A percentile compares a stretch with the other conserved stretches of the same genome.
Conservation (phyloP, 2,888 invertebrate species). For the Apoda limacodes region DNA sequence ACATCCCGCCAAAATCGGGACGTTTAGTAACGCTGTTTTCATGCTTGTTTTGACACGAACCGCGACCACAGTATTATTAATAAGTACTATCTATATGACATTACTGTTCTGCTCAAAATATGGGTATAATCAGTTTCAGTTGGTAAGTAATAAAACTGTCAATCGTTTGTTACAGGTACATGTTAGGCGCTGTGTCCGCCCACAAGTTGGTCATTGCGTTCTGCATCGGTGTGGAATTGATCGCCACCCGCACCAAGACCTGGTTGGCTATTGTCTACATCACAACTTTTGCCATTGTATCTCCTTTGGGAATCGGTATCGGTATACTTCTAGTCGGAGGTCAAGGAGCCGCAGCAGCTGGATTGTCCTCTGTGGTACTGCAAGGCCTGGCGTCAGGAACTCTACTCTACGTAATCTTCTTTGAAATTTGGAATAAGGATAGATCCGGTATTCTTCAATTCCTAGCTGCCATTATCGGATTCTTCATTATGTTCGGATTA, state of each 20-base stretch:
- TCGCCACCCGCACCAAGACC: constrained; percentile 76
- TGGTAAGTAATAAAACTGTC: too few relatives aligned
- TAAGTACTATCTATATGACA: too few relatives aligned
- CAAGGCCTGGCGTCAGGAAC: constrained; percentile 95
- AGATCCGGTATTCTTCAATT: constrained; percentile 74
- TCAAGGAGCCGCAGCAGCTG: constrained; percentile 67
- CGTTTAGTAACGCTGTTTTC: too few relatives aligned
- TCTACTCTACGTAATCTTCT: constrained; percentile 95
- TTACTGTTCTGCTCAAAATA: too few relatives aligned
- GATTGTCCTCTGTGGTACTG: constrained; percentile 73
- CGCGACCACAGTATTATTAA: too few relatives aligned
- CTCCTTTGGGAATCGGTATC: constrained; percentile 83
- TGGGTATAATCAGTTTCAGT: too few relatives aligned
- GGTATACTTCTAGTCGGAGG: constrained; percentile 75
- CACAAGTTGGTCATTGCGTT: constrained; percentile 91
- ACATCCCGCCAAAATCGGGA: too few relatives aligned
- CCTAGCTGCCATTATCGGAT: constrained; percentile 75
- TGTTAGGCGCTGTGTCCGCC: constrained; percentile 86
- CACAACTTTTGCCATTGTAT: constrained; percentile 81
- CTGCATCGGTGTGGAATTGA: constrained; percentile 87
- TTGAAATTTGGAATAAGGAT: constrained; percentile 82
- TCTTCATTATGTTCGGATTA: constrained; percentile 78
- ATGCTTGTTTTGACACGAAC: too few relatives aligned
- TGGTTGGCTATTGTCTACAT: constrained; percentile 75
- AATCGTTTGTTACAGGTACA: constrained; percentile 77